These are phyloP conservation scores for Cecropterus lyciades DNA, from an alignment of 1,140 invertebrate species.

Conservation along the genomic window DNA sequence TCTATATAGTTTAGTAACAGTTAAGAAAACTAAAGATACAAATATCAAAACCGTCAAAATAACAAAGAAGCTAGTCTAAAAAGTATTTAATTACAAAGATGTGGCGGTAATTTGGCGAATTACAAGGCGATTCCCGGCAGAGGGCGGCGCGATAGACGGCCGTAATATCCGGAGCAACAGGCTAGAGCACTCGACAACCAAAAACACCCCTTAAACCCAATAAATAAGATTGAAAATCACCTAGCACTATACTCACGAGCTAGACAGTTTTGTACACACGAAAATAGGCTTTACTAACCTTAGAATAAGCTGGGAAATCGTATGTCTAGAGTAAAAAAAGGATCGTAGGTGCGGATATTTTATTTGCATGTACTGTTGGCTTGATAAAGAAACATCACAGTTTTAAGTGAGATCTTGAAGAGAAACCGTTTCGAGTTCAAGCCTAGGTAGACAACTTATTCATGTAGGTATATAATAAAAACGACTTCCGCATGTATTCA, in stretches of 20 bases:
- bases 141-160: conserved; percentile 60
- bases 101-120: conserved; percentile 71
- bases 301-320: conserved; percentile 16
- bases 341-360: conserved; percentile 44
- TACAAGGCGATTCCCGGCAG: conserved; percentile 69
- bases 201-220: conserved; percentile 34
- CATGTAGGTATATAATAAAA: no score
- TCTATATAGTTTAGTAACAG: no score
- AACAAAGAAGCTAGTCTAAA: conserved; percentile 29
- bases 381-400: conserved; percentile 30
- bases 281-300: neutral
- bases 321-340: neutral
- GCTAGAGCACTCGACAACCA: conserved; percentile 37
- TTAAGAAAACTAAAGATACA: neutral
- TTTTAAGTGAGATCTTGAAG: conserved; percentile 6
- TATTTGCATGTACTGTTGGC: conserved; percentile 42
- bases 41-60: conserved; percentile 27
- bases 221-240: conserved; percentile 27
- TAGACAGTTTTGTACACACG: neutral
- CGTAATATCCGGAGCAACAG: conserved; percentile 76
- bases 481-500: no score
- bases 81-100: conserved; percentile 74
- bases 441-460: no score
- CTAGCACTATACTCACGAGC: neutral
- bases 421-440: no score